Conservation (phyloP, 2,888 invertebrate species). For the Agrilus mali region DNA sequence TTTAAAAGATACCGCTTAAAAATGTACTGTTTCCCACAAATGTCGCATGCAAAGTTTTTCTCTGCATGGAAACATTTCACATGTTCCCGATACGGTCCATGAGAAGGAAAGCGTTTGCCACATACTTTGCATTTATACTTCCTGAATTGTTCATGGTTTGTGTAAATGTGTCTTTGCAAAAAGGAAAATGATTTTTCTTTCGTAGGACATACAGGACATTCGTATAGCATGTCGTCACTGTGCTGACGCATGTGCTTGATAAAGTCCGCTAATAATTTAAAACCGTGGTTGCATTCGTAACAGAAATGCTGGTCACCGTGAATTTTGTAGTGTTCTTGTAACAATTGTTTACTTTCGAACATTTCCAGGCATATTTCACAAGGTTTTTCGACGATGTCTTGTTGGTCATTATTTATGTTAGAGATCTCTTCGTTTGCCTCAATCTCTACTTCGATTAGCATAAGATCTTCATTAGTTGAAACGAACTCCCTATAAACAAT, state of each 20-base stretch:
- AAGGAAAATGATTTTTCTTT: background rate
- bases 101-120: background rate
- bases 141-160: conserved; percentile 6
- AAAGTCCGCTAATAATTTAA: background rate
- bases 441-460: too few species aligned
- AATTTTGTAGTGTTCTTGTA: conserved; percentile 1
- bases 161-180: background rate
- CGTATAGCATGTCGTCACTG: background rate
- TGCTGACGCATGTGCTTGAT: background rate
- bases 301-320: background rate
- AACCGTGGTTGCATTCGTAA: background rate
- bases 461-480: too few species aligned
- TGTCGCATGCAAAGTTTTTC: conserved; percentile 23
- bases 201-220: conserved; percentile 5
- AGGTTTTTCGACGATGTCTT: too few species aligned
- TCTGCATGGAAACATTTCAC: conserved; percentile 22
- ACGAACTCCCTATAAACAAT: too few species aligned
- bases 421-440: too few species aligned
- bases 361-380: conserved; percentile 10
- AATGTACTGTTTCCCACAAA: conserved; percentile 26
- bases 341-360: background rate
- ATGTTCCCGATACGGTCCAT: background rate
- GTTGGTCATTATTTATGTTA: too few species aligned
- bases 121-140: conserved; percentile 1
- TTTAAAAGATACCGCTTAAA: conserved; percentile 12